phyloP scores from a whole-genome alignment of 2,888 invertebrate genomes.

The Trissolcus brochymenae region DNA sequence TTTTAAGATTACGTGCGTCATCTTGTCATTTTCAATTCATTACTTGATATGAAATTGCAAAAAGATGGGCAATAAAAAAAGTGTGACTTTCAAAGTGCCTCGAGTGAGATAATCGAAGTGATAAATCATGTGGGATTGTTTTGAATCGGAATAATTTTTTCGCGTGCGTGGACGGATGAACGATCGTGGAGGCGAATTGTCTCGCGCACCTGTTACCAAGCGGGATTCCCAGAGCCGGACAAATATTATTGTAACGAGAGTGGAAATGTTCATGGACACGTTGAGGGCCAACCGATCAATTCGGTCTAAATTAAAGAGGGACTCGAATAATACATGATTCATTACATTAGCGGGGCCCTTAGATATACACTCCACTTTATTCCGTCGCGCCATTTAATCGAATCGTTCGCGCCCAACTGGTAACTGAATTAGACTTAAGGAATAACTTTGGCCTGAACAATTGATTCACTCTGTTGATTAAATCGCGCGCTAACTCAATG shows the following conservation, averaged over 20 bases:
- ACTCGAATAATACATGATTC: constrained; percentile 52
- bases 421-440: constrained; percentile 41
- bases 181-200: constrained; percentile 39
- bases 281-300: constrained; percentile 60
- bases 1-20: no score
- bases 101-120: not conserved
- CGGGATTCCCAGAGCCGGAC: constrained; percentile 56
- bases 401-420: constrained; percentile 35
- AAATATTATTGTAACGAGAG: constrained; percentile 69
- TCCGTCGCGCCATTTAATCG: constrained; percentile 46
- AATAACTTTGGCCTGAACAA: constrained; percentile 15
- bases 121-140: constrained; percentile 14
- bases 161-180: constrained; percentile 32
- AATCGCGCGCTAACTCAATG: constrained; percentile 17
- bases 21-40: no score
- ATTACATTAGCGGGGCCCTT: constrained; percentile 32
- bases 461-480: constrained; percentile 26
- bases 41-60: not conserved
- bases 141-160: constrained; percentile 23
- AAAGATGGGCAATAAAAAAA: no score
- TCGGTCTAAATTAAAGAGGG: no score
- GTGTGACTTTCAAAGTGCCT: no score
- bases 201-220: constrained; percentile 51
- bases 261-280: constrained; percentile 69
- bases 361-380: constrained; percentile 31